Percentiles rank a stretch among this genome's conserved stretches.
Evolutionary conservation across 2,888 invertebrate genomes (phyloP).

Genomic region (Eristalis arbustorum): DNA sequence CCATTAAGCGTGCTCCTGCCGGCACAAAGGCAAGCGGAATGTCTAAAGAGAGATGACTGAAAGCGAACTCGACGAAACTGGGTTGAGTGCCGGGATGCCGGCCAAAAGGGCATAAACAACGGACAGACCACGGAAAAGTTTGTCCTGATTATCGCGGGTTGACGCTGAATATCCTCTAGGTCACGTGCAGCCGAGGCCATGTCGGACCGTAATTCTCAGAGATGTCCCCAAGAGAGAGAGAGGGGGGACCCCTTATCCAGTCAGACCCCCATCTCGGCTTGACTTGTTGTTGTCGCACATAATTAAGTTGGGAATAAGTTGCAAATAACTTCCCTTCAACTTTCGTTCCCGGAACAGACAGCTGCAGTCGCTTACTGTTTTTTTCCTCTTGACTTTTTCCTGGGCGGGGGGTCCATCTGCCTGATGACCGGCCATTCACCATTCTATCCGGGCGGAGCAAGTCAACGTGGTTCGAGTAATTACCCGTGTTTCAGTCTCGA

Average conservation of each 20-base stretch:
- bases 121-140: slow-evolving; percentile 10
- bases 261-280: background rate
- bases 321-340: background rate
- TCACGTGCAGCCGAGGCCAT: slow-evolving; percentile 1
- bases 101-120: slow-evolving; percentile 3
- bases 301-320: slow-evolving; percentile 57
- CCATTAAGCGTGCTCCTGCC: slow-evolving; percentile 27
- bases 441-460: slow-evolving; percentile 20
- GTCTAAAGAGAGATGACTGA: background rate
- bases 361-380: slow-evolving; percentile 10
- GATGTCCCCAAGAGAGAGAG: slow-evolving; percentile 15
- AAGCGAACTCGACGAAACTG: background rate
- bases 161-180: background rate
- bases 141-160: slow-evolving; percentile 36
- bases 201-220: slow-evolving; percentile 16
- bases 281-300: slow-evolving; percentile 39
- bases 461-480: slow-evolving; percentile 40
- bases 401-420: slow-evolving; percentile 12
- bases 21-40: background rate
- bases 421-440: slow-evolving; percentile 28
- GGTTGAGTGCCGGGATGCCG: background rate
- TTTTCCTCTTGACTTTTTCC: slow-evolving; percentile 11
- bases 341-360: background rate
- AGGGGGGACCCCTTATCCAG: background rate
- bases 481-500: slow-evolving; percentile 17